Conservation (phyloP, 2,888 invertebrate species). For the Andrena hattorfiana region DNA sequence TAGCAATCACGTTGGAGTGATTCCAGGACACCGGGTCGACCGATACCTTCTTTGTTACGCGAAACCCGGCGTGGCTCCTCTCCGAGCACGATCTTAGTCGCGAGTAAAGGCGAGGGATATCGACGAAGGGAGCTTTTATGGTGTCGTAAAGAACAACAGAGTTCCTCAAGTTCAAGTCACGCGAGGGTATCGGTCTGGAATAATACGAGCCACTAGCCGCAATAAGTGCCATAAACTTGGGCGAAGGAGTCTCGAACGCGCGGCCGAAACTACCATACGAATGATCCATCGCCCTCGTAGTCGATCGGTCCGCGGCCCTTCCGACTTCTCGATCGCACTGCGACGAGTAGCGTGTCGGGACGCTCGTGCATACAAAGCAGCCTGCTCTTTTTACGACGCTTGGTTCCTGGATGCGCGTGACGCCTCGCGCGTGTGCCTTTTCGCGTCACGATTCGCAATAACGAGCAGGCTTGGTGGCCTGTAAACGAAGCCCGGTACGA, state of each 20-base stretch:
- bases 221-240: neutral
- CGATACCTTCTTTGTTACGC: neutral
- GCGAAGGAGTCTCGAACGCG: neutral
- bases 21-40: neutral
- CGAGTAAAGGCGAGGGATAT: neutral
- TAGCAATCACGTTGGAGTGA: slow-evolving; percentile 16
- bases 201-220: neutral
- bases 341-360: neutral
- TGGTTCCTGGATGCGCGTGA: slow-evolving; percentile 3
- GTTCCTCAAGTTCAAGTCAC: neutral
- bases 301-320: slow-evolving; percentile 13
- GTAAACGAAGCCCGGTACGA: slow-evolving; percentile 38
- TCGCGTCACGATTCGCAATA: slow-evolving; percentile 51
- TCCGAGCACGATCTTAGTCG: neutral
- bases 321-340: slow-evolving; percentile 35
- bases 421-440: slow-evolving; percentile 6
- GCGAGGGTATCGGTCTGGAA: neutral
- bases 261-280: slow-evolving; percentile 20
- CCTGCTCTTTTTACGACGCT: slow-evolving; percentile 24
- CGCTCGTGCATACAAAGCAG: slow-evolving; percentile 30
- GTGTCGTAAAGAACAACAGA: slow-evolving; percentile 11
- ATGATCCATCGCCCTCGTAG: neutral
- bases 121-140: neutral
- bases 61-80: neutral
- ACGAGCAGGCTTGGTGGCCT: slow-evolving; percentile 30